These are phyloP conservation scores for Chlorops oryzae DNA, from an alignment of 1,140 invertebrate genomes.

Conservation along the genomic window DNA sequence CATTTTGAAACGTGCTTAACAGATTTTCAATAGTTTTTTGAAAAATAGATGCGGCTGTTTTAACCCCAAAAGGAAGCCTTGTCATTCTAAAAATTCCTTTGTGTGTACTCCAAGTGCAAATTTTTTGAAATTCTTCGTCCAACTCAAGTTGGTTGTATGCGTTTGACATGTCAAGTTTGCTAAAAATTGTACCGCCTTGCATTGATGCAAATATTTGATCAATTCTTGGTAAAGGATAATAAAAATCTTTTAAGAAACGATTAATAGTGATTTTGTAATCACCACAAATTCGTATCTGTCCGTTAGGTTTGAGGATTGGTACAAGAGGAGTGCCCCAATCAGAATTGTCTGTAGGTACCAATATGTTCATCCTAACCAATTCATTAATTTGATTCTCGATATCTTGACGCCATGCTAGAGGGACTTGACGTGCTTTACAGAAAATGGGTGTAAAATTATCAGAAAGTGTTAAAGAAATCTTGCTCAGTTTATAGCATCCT, in stretches of 20 bases:
- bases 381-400: neutral
- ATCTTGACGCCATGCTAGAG: neutral
- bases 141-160: slow-evolving; percentile 27
- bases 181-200: slow-evolving; percentile 24
- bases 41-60: slow-evolving; percentile 34
- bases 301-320: neutral
- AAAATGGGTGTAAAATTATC: neutral
- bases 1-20: slow-evolving; percentile 16
- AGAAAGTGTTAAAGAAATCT: neutral
- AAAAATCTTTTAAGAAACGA: slow-evolving; percentile 19
- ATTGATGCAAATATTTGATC: slow-evolving; percentile 31
- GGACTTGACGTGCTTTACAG: neutral
- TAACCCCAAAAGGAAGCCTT: slow-evolving; percentile 29
- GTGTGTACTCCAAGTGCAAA: slow-evolving; percentile 31
- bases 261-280: slow-evolving; percentile 15
- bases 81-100: slow-evolving; percentile 29
- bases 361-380: neutral
- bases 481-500: neutral
- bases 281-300: slow-evolving; percentile 1
- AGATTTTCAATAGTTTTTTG: slow-evolving; percentile 36
- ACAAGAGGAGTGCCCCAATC: slow-evolving; percentile 8
- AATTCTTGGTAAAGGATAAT: slow-evolving; percentile 29
- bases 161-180: slow-evolving; percentile 29
- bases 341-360: neutral
- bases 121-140: slow-evolving; percentile 22